Percentiles rank a stretch among this genome's conserved stretches.
Evolutionary conservation across 2,888 invertebrate genomes (phyloP).

Genomic region (Acleris holmiana): DNA sequence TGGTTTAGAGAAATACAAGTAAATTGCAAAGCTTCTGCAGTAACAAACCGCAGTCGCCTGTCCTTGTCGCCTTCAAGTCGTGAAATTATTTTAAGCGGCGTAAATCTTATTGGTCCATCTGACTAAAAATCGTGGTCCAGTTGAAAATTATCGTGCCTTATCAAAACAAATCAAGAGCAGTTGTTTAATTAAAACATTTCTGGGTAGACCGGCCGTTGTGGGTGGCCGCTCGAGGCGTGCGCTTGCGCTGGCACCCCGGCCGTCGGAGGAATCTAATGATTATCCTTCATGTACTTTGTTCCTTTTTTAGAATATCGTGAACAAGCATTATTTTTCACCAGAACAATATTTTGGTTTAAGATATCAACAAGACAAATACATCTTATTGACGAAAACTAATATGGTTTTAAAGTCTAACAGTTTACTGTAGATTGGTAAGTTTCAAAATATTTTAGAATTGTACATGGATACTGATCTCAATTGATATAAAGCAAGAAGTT

Average conservation of each 20-base stretch:
- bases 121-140: slow-evolving; percentile 49
- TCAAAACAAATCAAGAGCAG: slow-evolving; percentile 65
- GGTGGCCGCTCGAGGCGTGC: slow-evolving; percentile 63
- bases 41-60: background rate
- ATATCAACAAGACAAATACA: too few relatives aligned
- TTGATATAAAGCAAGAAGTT: too few relatives aligned
- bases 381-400: too few relatives aligned
- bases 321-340: slow-evolving; percentile 48
- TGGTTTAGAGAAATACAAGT: slow-evolving; percentile 5
- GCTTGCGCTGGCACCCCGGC: slow-evolving; percentile 50
- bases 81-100: slow-evolving; percentile 35
- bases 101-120: slow-evolving; percentile 53
- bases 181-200: slow-evolving; percentile 68
- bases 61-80: slow-evolving; percentile 15
- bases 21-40: slow-evolving; percentile 19
- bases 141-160: slow-evolving; percentile 58
- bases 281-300: slow-evolving; percentile 57
- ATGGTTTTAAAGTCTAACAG: slow-evolving; percentile 8
- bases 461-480: too few relatives aligned
- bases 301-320: slow-evolving; percentile 56
- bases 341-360: slow-evolving; percentile 28
- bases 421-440: background rate
- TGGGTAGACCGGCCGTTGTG: slow-evolving; percentile 57
- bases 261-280: slow-evolving; percentile 61
- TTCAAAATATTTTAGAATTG: too few relatives aligned